Evolutionary conservation across 2,113 vertebrate genomes (phyloP).

Genomic region (Thryonomys swinderianus): DNA sequence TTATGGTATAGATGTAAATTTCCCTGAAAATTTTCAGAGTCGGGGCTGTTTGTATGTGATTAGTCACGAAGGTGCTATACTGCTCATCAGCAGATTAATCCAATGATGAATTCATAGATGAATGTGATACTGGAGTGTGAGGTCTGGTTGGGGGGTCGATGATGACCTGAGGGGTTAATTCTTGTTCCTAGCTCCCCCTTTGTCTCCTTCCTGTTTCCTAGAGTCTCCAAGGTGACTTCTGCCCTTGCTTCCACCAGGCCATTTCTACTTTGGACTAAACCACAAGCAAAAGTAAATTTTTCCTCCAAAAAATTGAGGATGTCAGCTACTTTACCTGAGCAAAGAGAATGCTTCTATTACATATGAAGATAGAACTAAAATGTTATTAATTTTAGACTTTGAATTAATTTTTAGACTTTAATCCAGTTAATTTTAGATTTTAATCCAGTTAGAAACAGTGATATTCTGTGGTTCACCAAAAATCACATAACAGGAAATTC

Average conservation of each 20-base stretch:
- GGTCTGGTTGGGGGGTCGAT: too few species aligned
- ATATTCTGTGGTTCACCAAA: not conserved
- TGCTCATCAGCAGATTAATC: not conserved
- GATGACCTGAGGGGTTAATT: not conserved
- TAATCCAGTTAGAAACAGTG: not conserved
- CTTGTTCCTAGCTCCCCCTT: too few species aligned
- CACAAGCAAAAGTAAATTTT: not conserved
- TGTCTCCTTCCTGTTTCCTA: not conserved
- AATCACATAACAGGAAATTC: not conserved
- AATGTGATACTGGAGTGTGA: not conserved
- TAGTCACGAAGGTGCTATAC: not conserved
- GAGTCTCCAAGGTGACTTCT: not conserved
- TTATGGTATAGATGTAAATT: not conserved
- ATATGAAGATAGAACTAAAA: not conserved
- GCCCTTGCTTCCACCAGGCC: not conserved
- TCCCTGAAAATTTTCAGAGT: not conserved
- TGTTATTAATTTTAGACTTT: not conserved
- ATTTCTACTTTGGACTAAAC: not conserved
- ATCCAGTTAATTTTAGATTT: not conserved
- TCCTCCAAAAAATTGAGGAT: not conserved
- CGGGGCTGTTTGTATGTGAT: not conserved
- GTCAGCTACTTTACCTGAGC: not conserved
- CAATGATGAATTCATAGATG: not conserved
- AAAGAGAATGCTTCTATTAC: not conserved
- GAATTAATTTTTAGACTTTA: too few species aligned